Evolutionary conservation across 2,888 invertebrate species (phyloP).

Genomic region (Papilio gigon): DNA sequence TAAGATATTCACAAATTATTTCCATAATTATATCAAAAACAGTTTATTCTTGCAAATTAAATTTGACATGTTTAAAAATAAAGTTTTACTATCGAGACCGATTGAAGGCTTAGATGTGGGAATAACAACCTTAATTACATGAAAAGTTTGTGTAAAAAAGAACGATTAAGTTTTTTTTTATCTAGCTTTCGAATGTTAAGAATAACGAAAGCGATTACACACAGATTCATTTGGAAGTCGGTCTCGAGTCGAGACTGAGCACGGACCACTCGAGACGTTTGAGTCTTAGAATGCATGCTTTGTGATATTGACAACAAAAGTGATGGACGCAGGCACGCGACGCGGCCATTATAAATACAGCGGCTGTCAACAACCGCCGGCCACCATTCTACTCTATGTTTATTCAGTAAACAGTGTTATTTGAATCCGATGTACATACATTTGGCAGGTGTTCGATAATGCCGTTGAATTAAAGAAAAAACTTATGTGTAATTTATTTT

Average conservation of each 20-base stretch:
- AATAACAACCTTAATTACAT: slow-evolving; percentile 13
- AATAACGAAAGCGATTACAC: slow-evolving; percentile 26
- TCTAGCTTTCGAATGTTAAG: slow-evolving; percentile 25
- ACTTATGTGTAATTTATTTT: too few relatives aligned
- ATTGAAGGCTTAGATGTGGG: background rate
- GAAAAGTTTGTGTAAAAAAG: slow-evolving; percentile 14
- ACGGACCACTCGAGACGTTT: slow-evolving; percentile 12
- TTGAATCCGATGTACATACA: slow-evolving; percentile 12
- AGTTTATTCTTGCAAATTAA: background rate
- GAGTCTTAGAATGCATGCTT: slow-evolving; percentile 22
- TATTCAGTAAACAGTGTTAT: slow-evolving; percentile 21
- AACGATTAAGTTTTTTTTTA: slow-evolving; percentile 27
- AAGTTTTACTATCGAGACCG: background rate
- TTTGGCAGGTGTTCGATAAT: background rate
- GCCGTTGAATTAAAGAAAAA: too few relatives aligned
- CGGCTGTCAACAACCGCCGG: slow-evolving; percentile 13
- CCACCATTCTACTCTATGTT: slow-evolving; percentile 7
- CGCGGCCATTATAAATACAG: slow-evolving; percentile 26
- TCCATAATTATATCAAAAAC: background rate
- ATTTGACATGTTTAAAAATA: background rate
- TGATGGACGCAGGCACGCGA: slow-evolving; percentile 34
- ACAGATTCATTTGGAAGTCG: slow-evolving; percentile 13
- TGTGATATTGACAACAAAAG: slow-evolving; percentile 33
- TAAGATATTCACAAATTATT: background rate
- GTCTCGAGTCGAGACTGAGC: background rate